Base-by-base conservation (phyloP, 2,888 invertebrate genomes). In the Spodoptera exigua region DNA sequence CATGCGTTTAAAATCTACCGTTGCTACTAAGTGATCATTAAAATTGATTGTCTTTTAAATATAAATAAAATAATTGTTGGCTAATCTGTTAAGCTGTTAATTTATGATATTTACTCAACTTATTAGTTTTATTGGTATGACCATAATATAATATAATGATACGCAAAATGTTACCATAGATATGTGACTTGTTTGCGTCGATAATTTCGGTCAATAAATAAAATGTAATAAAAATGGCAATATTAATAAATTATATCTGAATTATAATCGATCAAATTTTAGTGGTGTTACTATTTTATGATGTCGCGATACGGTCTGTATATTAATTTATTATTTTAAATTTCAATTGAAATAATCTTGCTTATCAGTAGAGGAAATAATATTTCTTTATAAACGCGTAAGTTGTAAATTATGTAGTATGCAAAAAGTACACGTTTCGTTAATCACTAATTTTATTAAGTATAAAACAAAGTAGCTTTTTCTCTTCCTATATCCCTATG, bases 1-100 rank as follows among this genome's bases (percentile, higher is more conserved):
- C 53, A 60, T 44, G 16, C 16, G 40, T 49, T 56, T 39, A 2
- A 62, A 54, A 62, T 52, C 43, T 58, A 63, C 58, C 45, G 70
- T 59, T 70, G 43, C 46, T 49, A 48, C 35, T 53, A 53, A 69
- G 48, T 36, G 37, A 37, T 52, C 32, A 49, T 49, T 54, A 58
- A 17, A 67, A 46, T 17, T 35, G 13, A 63, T 49, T 60, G 55
- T 48, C 17, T 41, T 59, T 34, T 43, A 69, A 37, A 16, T 70
- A 43, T 47, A 47, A 62, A 5, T 10, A 18, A 13, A 56, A 60
- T 9, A 4, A 7, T 36, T 18, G 43, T 11, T 3, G 3, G 54
- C 16, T 69, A 73, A 68, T 68, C 52, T 61, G 43, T 55, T 49
- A 16, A 10, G 35, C 37, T 37, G 18, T 61, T 53, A 61, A 67